A percentile compares a stretch with the other conserved stretches of the same genome.
Conservation (phyloP, 2,888 invertebrate genomes). For the Mechanitis mazaeus region DNA sequence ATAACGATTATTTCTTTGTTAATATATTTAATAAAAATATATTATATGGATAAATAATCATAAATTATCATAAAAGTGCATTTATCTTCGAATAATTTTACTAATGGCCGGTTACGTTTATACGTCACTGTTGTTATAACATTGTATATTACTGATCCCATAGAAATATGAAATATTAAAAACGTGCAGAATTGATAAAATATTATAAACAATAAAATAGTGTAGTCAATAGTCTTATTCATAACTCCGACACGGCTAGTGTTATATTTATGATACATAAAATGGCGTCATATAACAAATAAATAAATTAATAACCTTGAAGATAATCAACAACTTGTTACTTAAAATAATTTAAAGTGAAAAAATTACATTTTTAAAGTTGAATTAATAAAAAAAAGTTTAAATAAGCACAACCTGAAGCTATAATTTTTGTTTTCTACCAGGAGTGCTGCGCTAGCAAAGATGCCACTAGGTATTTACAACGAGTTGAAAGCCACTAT, state of each 20-base stretch:
- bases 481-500: slow-evolving; percentile 83
- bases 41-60: too few species aligned
- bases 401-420: too few species aligned
- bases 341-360: background rate
- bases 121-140: background rate
- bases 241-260: background rate
- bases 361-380: too few species aligned
- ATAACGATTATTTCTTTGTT: too few species aligned
- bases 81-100: background rate
- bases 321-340: background rate
- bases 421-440: background rate
- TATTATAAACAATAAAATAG: background rate
- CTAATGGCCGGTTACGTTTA: background rate
- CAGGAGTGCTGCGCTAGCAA: slow-evolving; percentile 80
- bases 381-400: too few species aligned
- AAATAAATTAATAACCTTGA: background rate
- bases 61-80: background rate
- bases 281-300: background rate
- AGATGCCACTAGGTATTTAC: slow-evolving; percentile 87
- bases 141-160: background rate
- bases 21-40: too few species aligned
- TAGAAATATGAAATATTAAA: background rate
- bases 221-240: background rate
- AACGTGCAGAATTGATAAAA: background rate
- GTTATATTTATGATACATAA: background rate